A percentile compares a stretch with the other conserved stretches of the same genome.
Evolutionary conservation across 1,140 invertebrate genomes (phyloP).

Genomic region (Dufourea novaeangliae): DNA sequence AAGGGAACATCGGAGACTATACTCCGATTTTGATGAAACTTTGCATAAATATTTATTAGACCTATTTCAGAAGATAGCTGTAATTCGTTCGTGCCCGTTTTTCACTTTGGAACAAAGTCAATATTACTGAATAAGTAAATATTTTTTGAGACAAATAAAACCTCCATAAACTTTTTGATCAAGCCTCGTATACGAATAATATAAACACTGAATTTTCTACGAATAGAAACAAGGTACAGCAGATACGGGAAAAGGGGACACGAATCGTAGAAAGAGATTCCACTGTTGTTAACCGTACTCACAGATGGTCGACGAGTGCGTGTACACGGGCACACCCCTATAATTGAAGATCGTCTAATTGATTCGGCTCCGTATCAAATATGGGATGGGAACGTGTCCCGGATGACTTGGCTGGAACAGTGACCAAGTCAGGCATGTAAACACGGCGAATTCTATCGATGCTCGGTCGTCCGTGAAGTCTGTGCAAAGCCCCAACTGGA

Average conservation of each 20-base stretch:
- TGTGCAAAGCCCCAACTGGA: neutral
- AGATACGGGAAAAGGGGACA: conserved; percentile 22
- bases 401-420: conserved; percentile 49
- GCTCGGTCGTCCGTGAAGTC: conserved; percentile 27
- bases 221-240: conserved; percentile 6
- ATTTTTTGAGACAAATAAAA: too few relatives aligned
- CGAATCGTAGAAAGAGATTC: conserved; percentile 37
- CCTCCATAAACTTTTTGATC: too few relatives aligned
- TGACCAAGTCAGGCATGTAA: conserved; percentile 36
- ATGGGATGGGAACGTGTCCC: conserved; percentile 49
- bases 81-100: too few relatives aligned
- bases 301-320: conserved; percentile 31
- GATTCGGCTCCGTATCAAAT: conserved; percentile 52
- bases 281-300: conserved; percentile 34
- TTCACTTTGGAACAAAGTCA: too few relatives aligned
- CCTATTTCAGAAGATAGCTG: too few relatives aligned
- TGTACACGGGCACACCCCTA: conserved; percentile 16
- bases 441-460: conserved; percentile 37
- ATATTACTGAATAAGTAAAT: too few relatives aligned
- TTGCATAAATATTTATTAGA: too few relatives aligned
- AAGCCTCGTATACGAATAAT: too few relatives aligned
- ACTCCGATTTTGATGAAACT: too few relatives aligned
- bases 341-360: conserved; percentile 62
- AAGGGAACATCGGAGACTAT: too few relatives aligned
- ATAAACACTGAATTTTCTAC: too few relatives aligned